phyloP scores from a whole-genome alignment of 2,113 vertebrate genomes.

The Petrocephalus microphthalmus region DNA sequence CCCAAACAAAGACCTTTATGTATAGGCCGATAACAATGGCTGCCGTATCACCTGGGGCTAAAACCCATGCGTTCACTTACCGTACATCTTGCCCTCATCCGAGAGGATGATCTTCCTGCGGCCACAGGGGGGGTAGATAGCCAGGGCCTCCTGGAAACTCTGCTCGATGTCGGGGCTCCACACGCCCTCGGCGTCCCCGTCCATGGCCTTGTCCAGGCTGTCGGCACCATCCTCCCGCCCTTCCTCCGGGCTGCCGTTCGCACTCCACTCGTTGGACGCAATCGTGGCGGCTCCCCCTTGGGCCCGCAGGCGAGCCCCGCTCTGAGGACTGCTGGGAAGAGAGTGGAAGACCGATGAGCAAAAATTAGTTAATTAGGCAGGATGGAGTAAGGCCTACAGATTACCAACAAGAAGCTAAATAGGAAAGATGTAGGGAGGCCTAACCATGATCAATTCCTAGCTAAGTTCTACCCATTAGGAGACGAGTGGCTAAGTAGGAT shows the following conservation, averaged over 20 bases:
- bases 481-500: too few relatives aligned
- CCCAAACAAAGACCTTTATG: neutral
- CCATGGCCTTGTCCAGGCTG: conserved; percentile 81
- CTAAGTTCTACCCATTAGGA: too few relatives aligned
- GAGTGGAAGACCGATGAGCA: neutral
- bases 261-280: conserved; percentile 96
- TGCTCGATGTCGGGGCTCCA: conserved; percentile 97
- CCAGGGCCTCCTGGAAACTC: conserved; percentile 95
- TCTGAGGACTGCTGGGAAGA: conserved; percentile 44
- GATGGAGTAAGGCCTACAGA: neutral
- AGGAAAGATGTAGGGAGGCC: neutral
- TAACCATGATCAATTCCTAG: neutral
- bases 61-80: conserved; percentile 60
- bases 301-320: conserved; percentile 70
- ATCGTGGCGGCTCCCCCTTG: conserved; percentile 87
- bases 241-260: conserved; percentile 90
- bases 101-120: conserved; percentile 94
- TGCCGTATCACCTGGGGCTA: neutral
- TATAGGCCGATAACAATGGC: neutral
- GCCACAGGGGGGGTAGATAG: conserved; percentile 91
- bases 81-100: conserved; percentile 96
- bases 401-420: neutral
- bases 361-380: neutral
- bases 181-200: conserved; percentile 89
- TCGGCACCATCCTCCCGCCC: conserved; percentile 86